Base-by-base conservation (phyloP, 2,888 invertebrate species). In the Polymixis lichenea region DNA sequence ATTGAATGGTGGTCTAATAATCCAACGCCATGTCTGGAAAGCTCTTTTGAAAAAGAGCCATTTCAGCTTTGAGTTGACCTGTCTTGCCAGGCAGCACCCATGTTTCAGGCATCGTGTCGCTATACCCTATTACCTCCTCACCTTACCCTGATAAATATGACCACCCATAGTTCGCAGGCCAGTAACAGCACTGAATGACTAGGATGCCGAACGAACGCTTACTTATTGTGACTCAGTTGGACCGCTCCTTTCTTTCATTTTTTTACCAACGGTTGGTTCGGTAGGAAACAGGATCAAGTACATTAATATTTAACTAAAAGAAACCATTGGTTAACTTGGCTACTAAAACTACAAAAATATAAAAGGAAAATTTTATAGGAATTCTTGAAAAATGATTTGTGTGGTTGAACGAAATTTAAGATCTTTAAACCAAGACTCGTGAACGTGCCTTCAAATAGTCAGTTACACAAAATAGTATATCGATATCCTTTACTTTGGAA, bases 401-500 rank as follows among this genome's bases (percentile, higher is more conserved):
- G 70, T 64, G 58, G 11, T 58, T 78, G 74, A 74, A 82, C 55
- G 4, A 70, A 83, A 82, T 82, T 83, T 82, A 82, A 71, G 79
- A 74, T 82, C 60, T 71, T 82, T 67, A 82, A 78, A 68, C 74
- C 60, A 22, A 71, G 79, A 55, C 67, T 82, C 43, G 51, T 1
- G 55, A 60, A 28, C 56, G 67, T 74, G 74, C 84, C 60, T 83
- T 71, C 79, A 83, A 83, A 83, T 83, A 82, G 58, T 73, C 13
- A n/a, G 49, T 73, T 60, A 70, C 38, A 58, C 67, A 81, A 74
- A 74, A 49, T 74, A 61, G 53, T 67, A 62, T 62, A 68, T 79
- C 60, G 84, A 83, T 83, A 79, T 73, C 25, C 15, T 67, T 81
- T 64, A 62, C 67, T 56, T 69, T 83, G 84, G 82, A 78, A 74